Base-by-base conservation (phyloP, 2,113 vertebrate species). In the Odontophorus gujanensis region DNA sequence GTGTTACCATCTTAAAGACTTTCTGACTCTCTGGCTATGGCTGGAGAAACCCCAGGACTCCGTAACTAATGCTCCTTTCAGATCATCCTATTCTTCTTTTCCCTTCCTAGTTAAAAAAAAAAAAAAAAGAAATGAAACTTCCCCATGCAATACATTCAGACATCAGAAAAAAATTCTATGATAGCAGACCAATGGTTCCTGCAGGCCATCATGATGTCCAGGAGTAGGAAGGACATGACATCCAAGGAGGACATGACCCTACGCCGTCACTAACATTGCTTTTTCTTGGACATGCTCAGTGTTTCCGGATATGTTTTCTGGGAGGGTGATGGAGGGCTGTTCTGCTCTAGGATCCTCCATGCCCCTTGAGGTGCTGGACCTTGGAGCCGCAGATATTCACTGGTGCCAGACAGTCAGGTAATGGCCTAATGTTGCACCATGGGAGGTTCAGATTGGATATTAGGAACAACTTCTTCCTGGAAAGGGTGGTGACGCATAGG, bases 271-370 rank as follows among this genome's bases (percentile, higher is more conserved):
- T 38, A 21, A 3, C 22, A 18, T 7, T 3, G 1, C 0, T 0
- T 21, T 50, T 50, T 66, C 50, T 36, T 34, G 34, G 19, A 45
- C 16, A 42, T 42, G 20, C 40, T 42, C 19, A 32, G 7, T 25
- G n/a, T 47, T 18, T n/a, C 45, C 48, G 25, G 5, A 24, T 19
- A 8, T 18, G 24, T 18, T 36, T 9, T 5, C 26, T 8, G 15
- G 26, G 12, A 50, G 32, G n/a, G 19, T 0, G 1, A 16, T 0
- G 1, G 5, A 67, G 38, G 7, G 8, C 18, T 69, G 38, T 38
- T 85, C 24, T 45, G 28, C 51, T 69, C 59, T 34, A 34, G 40
- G 26, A 21, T 6, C 45, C 32, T 45, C 45, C 1, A 0, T 13
- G 22, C 43, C 42, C 30, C 7, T 22, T 1, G 1, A 25, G 13